These are phyloP conservation scores for Pterophyllum scalare DNA, from an alignment of 2,113 vertebrate species.

Conservation along the genomic window DNA sequence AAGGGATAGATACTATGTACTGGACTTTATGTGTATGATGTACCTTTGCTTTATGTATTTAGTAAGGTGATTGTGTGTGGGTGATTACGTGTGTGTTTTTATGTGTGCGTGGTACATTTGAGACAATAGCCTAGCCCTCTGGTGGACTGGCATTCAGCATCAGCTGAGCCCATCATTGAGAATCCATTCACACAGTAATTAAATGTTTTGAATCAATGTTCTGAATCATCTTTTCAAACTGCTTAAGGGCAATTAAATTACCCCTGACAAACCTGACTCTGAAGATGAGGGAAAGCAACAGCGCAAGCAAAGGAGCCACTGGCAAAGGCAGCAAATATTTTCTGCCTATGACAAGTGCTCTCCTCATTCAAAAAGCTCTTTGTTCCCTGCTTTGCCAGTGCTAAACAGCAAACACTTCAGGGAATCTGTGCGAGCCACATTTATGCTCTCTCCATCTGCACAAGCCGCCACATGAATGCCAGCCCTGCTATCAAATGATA, in stretches of 20 bases:
- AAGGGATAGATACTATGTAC: not conserved
- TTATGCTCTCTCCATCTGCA: slow-evolving; percentile 83
- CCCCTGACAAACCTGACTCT: slow-evolving; percentile 95
- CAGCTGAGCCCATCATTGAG: slow-evolving; percentile 87
- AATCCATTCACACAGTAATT: slow-evolving; percentile 97
- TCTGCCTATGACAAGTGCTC: slow-evolving; percentile 91
- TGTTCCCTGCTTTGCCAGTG: slow-evolving; percentile 89
- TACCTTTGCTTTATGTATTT: not conserved
- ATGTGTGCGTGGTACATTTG: slow-evolving; percentile 23
- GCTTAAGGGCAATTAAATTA: slow-evolving; percentile 95
- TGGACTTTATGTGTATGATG: not conserved
- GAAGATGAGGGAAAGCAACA: slow-evolving; percentile 75
- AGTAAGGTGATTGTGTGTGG: slow-evolving; percentile 1
- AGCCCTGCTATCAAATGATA: slow-evolving; percentile 89
- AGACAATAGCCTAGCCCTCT: slow-evolving; percentile 70
- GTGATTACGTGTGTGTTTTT: slow-evolving; percentile 26
- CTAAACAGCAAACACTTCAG: slow-evolving; percentile 97
- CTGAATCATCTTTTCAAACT: slow-evolving; percentile 99
- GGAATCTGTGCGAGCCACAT: slow-evolving; percentile 88
- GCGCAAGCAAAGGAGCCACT: slow-evolving; percentile 76
- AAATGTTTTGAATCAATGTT: slow-evolving; percentile 96
- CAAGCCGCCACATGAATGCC: slow-evolving; percentile 87
- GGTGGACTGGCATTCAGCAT: slow-evolving; percentile 85
- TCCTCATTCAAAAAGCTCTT: slow-evolving; percentile 90
- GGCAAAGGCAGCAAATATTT: slow-evolving; percentile 89